Evolutionary conservation across 1,140 invertebrate species (phyloP), one percentile per base, ranked within the genome.

Genomic region (Cotesia chilonis): DNA sequence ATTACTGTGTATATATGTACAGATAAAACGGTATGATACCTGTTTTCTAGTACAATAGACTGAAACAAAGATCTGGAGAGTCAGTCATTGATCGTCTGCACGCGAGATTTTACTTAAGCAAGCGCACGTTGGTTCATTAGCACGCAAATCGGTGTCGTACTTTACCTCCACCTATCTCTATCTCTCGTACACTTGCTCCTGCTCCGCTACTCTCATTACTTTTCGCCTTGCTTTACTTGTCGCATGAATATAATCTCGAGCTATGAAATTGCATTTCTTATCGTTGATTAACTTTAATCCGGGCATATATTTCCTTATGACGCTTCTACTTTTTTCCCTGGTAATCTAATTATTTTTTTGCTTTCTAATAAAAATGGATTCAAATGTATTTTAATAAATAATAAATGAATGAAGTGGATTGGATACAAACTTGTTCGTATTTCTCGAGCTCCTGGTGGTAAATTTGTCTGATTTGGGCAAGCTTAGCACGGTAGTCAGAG

Each of bases 371-470:
- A 47, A 47, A 47, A 47, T 47, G 41, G 51, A 65, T 4, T 28
- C 28, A 28, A 28, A 28, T 28, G 28, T 28, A 1, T 28, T 10
- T 65, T 52, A 14, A 60, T 20, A 4, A 17, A 14, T 0, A 36
- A 20, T 12, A n/a, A 7, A n/a, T 41, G 20, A 47, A 17, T 17
- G 17, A 52, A 28, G 38, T 7, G n/a, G 5, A 20, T 14, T 5
- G 41, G 7, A 64, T 52, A 37, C 35, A 51, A 82, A 94, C 94
- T 90, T 95, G 94, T 89, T 99, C 97, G 83, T 99, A 99, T 91
- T 99, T 99, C 87, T 99, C 97, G 75, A 99, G 88, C 88, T 99
- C 98, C 86, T 98, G 96, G 86, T 99, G 97, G 88, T 99, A 99
- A 77, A 99, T 99, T 87, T 98, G 95, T 77, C 98, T 90, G 85